Conservation (phyloP, 2,888 invertebrate genomes). For the Cataglyphis albicans region DNA sequence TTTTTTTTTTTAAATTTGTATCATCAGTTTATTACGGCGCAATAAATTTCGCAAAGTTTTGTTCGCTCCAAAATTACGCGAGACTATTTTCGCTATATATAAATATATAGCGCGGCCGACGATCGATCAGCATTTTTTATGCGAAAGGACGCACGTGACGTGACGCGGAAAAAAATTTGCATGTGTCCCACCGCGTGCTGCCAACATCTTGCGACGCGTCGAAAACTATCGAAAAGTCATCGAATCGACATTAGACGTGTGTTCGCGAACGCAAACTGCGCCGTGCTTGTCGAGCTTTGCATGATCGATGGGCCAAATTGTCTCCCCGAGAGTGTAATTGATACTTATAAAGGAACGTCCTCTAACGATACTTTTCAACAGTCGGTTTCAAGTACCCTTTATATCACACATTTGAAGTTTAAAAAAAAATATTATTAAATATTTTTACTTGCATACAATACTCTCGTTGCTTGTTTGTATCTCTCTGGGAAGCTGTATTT, state of each 20-base stretch:
- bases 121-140: slow-evolving; percentile 78
- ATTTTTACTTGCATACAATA: background rate
- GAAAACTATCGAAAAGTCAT: slow-evolving; percentile 85
- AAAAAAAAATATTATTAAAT: background rate
- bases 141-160: slow-evolving; percentile 81
- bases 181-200: slow-evolving; percentile 74
- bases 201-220: slow-evolving; percentile 62
- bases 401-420: background rate
- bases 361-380: background rate
- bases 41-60: background rate
- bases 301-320: slow-evolving; percentile 77
- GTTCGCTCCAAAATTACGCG: slow-evolving; percentile 8
- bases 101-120: background rate
- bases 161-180: slow-evolving; percentile 85
- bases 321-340: slow-evolving; percentile 14
- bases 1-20: background rate
- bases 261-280: slow-evolving; percentile 63
- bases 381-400: background rate
- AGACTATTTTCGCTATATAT: slow-evolving; percentile 6
- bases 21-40: background rate
- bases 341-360: background rate
- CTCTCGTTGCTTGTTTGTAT: background rate
- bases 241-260: slow-evolving; percentile 81
- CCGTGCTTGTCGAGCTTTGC: slow-evolving; percentile 69
- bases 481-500: background rate